Evolutionary conservation across 2,888 invertebrate genomes (phyloP).

Genomic region (Agonopterix subpropinquella): DNA sequence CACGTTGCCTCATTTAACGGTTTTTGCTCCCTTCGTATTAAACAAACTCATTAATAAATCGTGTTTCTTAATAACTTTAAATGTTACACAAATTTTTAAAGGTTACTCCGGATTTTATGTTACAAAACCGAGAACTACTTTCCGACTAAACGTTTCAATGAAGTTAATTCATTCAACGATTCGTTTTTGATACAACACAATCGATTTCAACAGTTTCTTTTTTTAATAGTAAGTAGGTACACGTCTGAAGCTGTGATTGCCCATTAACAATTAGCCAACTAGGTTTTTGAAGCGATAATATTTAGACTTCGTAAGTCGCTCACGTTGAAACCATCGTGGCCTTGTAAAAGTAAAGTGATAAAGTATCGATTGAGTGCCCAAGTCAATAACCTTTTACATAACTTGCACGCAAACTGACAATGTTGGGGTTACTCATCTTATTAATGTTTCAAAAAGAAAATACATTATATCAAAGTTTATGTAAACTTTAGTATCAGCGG

Average conservation of each 20-base stretch:
- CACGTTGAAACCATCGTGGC: conserved; percentile 39
- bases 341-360: conserved; percentile 14
- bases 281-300: conserved; percentile 25
- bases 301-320: conserved; percentile 32
- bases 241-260: neutral
- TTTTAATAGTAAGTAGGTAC: neutral
- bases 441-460: too few relatives aligned
- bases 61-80: conserved; percentile 47
- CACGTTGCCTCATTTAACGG: conserved; percentile 49
- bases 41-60: conserved; percentile 53
- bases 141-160: conserved; percentile 2
- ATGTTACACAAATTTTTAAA: conserved; percentile 41
- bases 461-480: conserved; percentile 9
- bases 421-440: too few relatives aligned
- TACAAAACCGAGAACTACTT: conserved; percentile 31
- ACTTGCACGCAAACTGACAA: too few relatives aligned
- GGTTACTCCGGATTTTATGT: conserved; percentile 51
- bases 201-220: neutral
- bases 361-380: conserved; percentile 17
- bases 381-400: conserved; percentile 33
- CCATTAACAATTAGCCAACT: conserved; percentile 13
- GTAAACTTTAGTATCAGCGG: conserved; percentile 34
- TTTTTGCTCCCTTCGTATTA: conserved; percentile 60
- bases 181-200: conserved; percentile 15
- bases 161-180: conserved; percentile 12